A percentile compares a stretch with the other conserved stretches of the same genome.
Conservation (phyloP, 2,888 invertebrate species). For the Papilio gigon region DNA sequence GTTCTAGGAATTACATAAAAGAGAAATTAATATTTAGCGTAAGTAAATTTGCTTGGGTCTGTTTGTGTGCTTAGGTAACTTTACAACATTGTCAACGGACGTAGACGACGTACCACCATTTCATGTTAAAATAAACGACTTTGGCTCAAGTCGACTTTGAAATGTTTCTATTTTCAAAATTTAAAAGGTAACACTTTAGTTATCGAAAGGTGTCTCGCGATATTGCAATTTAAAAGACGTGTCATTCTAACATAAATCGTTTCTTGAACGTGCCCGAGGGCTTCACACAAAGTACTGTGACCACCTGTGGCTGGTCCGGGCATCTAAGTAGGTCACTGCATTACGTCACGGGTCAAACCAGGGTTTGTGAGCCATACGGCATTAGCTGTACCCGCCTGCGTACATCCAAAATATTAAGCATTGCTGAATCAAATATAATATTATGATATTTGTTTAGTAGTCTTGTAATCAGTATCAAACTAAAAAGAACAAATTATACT, state of each 20-base stretch:
- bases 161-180: neutral
- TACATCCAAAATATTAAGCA: neutral
- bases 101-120: neutral
- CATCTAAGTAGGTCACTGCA: conserved; percentile 12
- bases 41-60: conserved; percentile 17
- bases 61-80: conserved; percentile 21
- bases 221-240: neutral
- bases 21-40: conserved; percentile 12
- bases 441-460: neutral
- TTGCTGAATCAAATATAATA: neutral
- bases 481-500: too few species aligned
- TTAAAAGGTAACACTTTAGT: too few species aligned
- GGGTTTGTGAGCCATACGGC: conserved; percentile 14
- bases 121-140: neutral
- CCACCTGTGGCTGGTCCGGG: conserved; percentile 17
- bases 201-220: too few species aligned
- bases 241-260: neutral
- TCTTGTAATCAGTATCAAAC: neutral
- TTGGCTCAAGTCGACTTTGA: neutral
- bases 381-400: neutral
- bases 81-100: conserved; percentile 1
- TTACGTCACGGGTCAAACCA: conserved; percentile 18
- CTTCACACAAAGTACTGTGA: neutral
- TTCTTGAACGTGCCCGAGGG: neutral
- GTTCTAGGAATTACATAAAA: neutral